Base-by-base conservation (phyloP, 2,888 invertebrate genomes). In the Pharmacophagus antenor region DNA sequence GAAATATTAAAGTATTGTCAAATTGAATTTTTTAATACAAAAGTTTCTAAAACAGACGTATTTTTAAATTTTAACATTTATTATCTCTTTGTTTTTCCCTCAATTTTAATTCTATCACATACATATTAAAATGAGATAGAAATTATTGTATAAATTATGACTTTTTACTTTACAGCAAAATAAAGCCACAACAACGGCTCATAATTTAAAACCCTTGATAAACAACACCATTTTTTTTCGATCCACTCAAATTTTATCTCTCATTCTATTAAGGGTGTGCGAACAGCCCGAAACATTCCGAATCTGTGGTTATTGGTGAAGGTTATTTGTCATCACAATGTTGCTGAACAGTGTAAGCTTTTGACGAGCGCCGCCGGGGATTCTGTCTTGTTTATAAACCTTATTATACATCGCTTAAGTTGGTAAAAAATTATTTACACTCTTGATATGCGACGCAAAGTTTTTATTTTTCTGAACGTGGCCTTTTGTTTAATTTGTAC, bases 231-330 rank as follows among this genome's bases (percentile, higher is more conserved):
- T 53, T 41, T 50, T 27, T 58, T 65, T 62, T 68, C 69, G 51
- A 56, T 31, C 60, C 67, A 68, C 70, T 74, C 61, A 64, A 82
- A 71, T 76, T 72, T 77, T 86, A 84, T 88, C 80, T 79, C 48
- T 72, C 71, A 70, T 76, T 81, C 70, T 84, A 74, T 80, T 76
- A 85, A 84, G 83, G 74, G 79, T 74, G 83, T 86, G 89, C 82
- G 87, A 89, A 84, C 68, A 68, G 66, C 63, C 69, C 68, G 64
- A 72, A 70, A 74, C 37, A 56, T 61, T 47, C 56, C 47, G 41
- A 47, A 56, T 51, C 56, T 68, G 65, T 62, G 69, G 68, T 67
- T 65, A 66, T 69, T 63, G 68, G 68, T 66, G 64, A 67, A 68
- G 65, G 62, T 70, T 69, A 66, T 70, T 70, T 72, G 68, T 72